Percentiles rank a stretch among this genome's conserved stretches.
Conservation (phyloP, 2,797 vertebrate genomes). For the Chloroceryle inda region DNA sequence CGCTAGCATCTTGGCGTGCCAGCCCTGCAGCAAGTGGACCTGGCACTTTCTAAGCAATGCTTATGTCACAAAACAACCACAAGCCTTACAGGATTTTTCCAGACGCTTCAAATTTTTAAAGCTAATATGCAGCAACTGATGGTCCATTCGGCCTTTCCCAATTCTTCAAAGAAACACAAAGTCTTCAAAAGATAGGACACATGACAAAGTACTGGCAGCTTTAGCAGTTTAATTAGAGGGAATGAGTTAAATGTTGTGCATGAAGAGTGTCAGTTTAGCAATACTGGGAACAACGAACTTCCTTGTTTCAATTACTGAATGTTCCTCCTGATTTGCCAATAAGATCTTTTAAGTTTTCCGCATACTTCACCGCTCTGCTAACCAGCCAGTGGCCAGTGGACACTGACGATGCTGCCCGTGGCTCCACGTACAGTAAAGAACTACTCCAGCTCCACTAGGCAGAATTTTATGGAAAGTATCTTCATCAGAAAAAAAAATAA, state of each 20-base stretch:
- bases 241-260: background rate
- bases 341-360: background rate
- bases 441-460: background rate
- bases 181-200: background rate
- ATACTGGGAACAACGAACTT: constrained; percentile 25
- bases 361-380: background rate
- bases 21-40: fast-evolving
- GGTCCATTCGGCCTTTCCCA: background rate
- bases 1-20: background rate
- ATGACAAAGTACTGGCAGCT: background rate
- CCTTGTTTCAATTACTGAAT: constrained; percentile 42
- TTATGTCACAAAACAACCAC: background rate
- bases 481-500: background rate
- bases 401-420: background rate
- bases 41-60: background rate
- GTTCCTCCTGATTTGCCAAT: constrained; percentile 30
- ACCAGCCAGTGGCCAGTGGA: background rate
- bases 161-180: background rate
- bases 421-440: background rate
- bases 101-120: background rate
- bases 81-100: background rate
- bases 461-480: background rate
- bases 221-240: background rate
- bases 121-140: background rate
- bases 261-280: constrained; percentile 14